Evolutionary conservation across 1,140 invertebrate genomes (phyloP).

Genomic region (Drosophila pseudoobscura): DNA sequence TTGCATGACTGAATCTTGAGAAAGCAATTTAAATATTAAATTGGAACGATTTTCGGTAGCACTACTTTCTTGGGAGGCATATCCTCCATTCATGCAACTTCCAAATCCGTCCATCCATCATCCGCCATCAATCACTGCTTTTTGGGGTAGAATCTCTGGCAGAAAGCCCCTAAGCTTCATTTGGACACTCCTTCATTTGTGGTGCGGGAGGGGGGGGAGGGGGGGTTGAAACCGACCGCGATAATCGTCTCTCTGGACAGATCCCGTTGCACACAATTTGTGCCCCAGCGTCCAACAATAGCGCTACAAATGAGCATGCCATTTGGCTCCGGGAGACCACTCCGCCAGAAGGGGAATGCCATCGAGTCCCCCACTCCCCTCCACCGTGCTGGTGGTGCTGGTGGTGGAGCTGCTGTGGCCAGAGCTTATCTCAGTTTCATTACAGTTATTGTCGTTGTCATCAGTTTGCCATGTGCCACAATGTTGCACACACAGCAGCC

Average conservation of each 20-base stretch:
- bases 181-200: constrained; percentile 43
- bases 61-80: background rate
- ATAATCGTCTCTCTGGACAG: constrained; percentile 59
- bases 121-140: constrained; percentile 46
- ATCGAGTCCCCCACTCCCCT: background rate
- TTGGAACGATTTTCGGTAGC: constrained; percentile 24
- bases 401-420: constrained; percentile 13
- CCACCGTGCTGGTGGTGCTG: background rate
- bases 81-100: no score
- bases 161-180: constrained; percentile 29
- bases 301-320: constrained; percentile 67
- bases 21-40: constrained; percentile 55
- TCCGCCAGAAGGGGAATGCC: background rate
- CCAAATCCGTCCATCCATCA: constrained; percentile 7
- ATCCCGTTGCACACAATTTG: constrained; percentile 54
- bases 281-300: constrained; percentile 53
- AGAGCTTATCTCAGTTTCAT: constrained; percentile 74
- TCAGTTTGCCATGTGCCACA: constrained; percentile 71
- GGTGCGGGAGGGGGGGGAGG: no score
- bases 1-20: constrained; percentile 51
- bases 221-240: constrained; percentile 10
- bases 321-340: constrained; percentile 50
- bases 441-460: constrained; percentile 77
- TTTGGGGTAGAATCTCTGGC: background rate
- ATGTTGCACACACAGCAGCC: constrained; percentile 61